A percentile compares a stretch with the other conserved stretches of the same genome.
These are phyloP conservation scores for Lasius platythorax DNA, from an alignment of 2,888 invertebrate species.

Conservation along the genomic window DNA sequence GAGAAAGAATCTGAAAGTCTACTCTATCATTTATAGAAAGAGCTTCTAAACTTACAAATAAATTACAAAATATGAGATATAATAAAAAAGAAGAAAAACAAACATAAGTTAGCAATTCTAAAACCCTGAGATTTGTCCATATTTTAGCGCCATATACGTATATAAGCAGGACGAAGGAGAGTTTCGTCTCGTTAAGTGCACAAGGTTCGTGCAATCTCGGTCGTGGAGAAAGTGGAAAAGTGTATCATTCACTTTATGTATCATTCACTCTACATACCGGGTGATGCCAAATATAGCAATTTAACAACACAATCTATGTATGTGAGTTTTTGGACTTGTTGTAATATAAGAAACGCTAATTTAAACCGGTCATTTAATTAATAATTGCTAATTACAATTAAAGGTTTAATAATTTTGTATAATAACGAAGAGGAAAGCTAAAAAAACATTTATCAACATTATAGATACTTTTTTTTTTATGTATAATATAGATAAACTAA, in stretches of 20 bases:
- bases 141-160: constrained; percentile 58
- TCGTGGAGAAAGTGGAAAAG: constrained; percentile 82
- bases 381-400: constrained; percentile 5
- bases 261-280: constrained; percentile 60
- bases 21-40: background rate
- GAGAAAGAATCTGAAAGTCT: background rate
- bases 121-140: background rate
- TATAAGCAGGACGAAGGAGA: constrained; percentile 70
- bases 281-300: constrained; percentile 25
- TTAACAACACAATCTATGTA: background rate
- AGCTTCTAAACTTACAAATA: background rate
- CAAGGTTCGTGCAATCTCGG: constrained; percentile 78
- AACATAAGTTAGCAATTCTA: background rate
- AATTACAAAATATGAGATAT: background rate
- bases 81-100: background rate
- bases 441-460: background rate
- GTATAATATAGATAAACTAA: too few species aligned
- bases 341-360: background rate
- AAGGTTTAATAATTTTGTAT: too few species aligned
- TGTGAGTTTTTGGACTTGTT: background rate
- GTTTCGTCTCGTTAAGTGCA: constrained; percentile 71
- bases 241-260: constrained; percentile 77
- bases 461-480: too few species aligned
- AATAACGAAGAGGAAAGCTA: too few species aligned
- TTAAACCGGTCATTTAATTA: background rate